These are phyloP conservation scores for Dasysyrphus tricinctus DNA, from an alignment of 2,888 invertebrate species.

Conservation along the genomic window DNA sequence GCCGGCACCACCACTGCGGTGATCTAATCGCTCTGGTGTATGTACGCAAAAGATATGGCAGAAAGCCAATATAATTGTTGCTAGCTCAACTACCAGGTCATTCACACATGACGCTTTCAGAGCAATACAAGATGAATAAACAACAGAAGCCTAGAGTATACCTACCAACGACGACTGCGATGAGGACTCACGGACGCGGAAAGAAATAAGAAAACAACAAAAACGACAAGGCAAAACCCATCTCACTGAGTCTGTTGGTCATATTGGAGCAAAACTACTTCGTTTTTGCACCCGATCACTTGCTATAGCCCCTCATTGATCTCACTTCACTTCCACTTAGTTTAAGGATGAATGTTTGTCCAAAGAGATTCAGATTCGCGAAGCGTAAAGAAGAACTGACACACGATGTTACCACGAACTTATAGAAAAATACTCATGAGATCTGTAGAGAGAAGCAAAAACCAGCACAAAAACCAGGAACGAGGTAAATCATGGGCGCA, in stretches of 20 bases:
- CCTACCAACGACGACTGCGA: neutral
- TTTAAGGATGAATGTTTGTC: constrained; percentile 57
- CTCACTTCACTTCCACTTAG: constrained; percentile 69
- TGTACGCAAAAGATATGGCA: constrained; percentile 54
- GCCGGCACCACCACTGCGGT: too few species aligned
- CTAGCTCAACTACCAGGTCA: constrained; percentile 56
- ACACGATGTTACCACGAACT: constrained; percentile 44
- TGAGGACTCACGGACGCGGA: neutral
- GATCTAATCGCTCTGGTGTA: constrained; percentile 56
- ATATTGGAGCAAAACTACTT: constrained; percentile 25
- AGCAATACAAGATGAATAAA: constrained; percentile 3
- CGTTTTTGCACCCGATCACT: neutral
- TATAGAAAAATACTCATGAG: constrained; percentile 30
- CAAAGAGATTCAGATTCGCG: constrained; percentile 66
- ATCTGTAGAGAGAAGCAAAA: neutral
- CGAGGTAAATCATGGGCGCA: constrained; percentile 64
- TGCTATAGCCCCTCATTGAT: constrained; percentile 32
- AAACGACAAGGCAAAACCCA: constrained; percentile 9
- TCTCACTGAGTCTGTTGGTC: constrained; percentile 6
- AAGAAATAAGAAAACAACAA: neutral
- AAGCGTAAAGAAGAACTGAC: constrained; percentile 69
- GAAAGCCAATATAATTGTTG: constrained; percentile 59
- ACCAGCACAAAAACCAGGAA: constrained; percentile 22
- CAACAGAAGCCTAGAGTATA: constrained; percentile 17
- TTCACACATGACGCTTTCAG: constrained; percentile 62